Evolutionary conservation across 2,797 vertebrate species (phyloP).

Genomic region (Cheirogaleus major): DNA sequence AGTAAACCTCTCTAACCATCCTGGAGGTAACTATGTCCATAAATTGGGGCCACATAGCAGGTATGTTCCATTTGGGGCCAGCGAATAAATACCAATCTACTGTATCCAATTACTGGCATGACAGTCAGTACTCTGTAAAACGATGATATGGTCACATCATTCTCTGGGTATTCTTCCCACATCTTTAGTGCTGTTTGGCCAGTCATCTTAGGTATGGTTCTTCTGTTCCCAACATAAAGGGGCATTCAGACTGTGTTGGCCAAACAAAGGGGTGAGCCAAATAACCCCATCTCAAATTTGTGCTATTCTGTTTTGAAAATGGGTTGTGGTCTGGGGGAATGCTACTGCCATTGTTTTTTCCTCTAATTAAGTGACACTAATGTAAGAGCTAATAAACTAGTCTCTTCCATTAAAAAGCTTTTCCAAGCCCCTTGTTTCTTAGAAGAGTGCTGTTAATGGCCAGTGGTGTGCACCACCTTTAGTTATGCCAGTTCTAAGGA

Average conservation of each 20-base stretch:
- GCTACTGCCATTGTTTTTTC: background rate
- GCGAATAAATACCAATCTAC: background rate
- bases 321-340: background rate
- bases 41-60: background rate
- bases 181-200: background rate
- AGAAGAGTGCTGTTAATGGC: background rate
- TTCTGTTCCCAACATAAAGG: background rate
- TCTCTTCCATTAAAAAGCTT: background rate
- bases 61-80: background rate
- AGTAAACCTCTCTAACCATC: background rate
- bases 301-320: background rate
- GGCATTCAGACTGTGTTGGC: background rate
- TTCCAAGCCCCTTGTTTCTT: background rate
- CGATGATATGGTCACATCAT: background rate
- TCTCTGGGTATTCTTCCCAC: background rate
- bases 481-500: background rate
- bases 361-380: background rate
- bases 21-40: background rate
- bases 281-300: background rate
- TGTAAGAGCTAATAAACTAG: background rate
- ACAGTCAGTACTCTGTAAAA: background rate
- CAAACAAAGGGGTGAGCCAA: background rate
- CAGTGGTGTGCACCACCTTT: background rate
- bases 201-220: background rate
- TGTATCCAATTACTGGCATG: background rate